A percentile compares a stretch with the other conserved stretches of the same genome.
Conservation (phyloP, 2,113 vertebrate genomes). For the Acanthisitta chloris region DNA sequence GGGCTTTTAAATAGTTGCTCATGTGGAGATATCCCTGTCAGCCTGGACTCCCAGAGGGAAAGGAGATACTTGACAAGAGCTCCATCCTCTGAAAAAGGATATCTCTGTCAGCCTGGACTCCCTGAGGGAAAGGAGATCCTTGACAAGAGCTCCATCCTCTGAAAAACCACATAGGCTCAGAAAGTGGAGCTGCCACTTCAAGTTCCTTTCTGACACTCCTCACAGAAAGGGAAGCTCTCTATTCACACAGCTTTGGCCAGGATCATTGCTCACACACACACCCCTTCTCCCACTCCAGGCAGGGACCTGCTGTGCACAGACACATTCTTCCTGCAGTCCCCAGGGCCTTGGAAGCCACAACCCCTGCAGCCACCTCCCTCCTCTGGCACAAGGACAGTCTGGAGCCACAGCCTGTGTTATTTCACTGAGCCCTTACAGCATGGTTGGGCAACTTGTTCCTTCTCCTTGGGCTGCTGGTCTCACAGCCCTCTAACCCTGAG, state of each 20-base stretch:
- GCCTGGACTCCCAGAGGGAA: not conserved
- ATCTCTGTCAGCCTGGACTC: not conserved
- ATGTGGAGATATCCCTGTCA: not conserved
- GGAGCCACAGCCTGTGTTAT: not conserved
- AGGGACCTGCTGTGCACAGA: not conserved
- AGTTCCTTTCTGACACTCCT: not conserved
- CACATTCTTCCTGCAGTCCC: not conserved
- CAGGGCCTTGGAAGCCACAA: not conserved
- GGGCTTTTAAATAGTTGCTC: not conserved
- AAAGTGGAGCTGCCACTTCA: not conserved
- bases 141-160: not conserved
- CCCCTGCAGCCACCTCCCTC: not conserved
- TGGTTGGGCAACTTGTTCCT: not conserved
- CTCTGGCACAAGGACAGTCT: not conserved
- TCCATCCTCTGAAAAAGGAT: not conserved
- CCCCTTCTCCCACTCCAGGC: not conserved
- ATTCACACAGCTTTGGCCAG: not conserved
- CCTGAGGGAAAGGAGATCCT: not conserved
- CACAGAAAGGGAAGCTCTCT: not conserved
- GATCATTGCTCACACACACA: rapidly evolving
- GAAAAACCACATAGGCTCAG: not conserved
- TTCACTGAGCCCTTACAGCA: not conserved
- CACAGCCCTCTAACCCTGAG: not conserved
- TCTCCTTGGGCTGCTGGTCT: too few species aligned
- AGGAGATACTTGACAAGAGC: too few species aligned